These are phyloP conservation scores for Drosophila bifasciata DNA, from an alignment of 1,140 invertebrate species.

Conservation along the genomic window DNA sequence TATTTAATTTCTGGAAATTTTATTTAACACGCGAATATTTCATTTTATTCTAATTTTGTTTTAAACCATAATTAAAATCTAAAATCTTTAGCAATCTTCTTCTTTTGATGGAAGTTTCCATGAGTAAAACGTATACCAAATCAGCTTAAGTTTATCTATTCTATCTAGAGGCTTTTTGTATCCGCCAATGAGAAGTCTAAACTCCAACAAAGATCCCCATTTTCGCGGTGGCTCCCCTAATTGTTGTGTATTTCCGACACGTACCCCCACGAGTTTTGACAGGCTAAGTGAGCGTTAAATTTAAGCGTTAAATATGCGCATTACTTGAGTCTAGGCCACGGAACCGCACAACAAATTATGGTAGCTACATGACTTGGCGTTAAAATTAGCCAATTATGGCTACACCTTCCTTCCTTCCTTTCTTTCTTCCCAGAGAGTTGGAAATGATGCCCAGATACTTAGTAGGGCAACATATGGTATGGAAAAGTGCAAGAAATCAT, in stretches of 20 bases:
- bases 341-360: slow-evolving; percentile 53
- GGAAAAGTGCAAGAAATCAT: not conserved
- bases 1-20: too few relatives aligned
- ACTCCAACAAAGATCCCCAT: too few relatives aligned
- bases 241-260: slow-evolving; percentile 12
- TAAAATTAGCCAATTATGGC: slow-evolving; percentile 62
- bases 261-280: slow-evolving; percentile 1
- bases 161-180: too few relatives aligned
- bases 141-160: too few relatives aligned
- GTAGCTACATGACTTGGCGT: slow-evolving; percentile 66
- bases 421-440: not conserved
- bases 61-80: too few relatives aligned
- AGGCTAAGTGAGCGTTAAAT: slow-evolving; percentile 64
- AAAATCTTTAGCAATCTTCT: too few relatives aligned
- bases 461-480: slow-evolving; percentile 51
- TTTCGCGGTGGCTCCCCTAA: not conserved
- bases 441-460: not conserved
- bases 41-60: too few relatives aligned
- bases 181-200: too few relatives aligned
- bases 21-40: too few relatives aligned
- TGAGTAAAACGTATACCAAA: too few relatives aligned
- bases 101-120: too few relatives aligned
- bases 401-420: too few relatives aligned
- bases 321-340: slow-evolving; percentile 9
- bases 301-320: slow-evolving; percentile 41